Conservation (phyloP, 2,797 vertebrate species). For the Sebastes vulpes region DNA sequence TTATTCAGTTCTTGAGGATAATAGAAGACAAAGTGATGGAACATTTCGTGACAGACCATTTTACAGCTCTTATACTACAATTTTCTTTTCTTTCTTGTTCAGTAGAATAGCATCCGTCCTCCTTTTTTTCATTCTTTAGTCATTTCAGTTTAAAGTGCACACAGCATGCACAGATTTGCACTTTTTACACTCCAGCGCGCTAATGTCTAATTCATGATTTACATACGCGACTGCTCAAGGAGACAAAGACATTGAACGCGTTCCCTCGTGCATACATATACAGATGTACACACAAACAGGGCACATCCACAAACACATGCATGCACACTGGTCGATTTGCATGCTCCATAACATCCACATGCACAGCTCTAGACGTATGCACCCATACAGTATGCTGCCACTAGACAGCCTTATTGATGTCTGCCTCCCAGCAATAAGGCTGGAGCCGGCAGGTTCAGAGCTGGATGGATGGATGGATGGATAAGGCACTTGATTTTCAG, state of each 20-base stretch:
- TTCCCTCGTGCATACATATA: background rate
- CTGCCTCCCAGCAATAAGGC: background rate
- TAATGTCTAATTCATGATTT: conserved; percentile 59
- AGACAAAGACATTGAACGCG: conserved; percentile 43
- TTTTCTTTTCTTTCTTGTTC: background rate
- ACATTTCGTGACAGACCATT: background rate
- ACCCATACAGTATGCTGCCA: conserved; percentile 18
- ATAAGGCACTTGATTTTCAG: conserved; percentile 7
- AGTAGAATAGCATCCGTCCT: background rate
- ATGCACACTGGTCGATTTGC: conserved; percentile 42
- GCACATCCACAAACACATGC: background rate
- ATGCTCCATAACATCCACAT: conserved; percentile 39
- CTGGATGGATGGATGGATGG: background rate
- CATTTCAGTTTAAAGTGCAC: conserved; percentile 9
- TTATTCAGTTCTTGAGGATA: background rate
- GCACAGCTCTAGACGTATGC: conserved; percentile 30
- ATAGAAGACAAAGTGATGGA: background rate
- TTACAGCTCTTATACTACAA: background rate
- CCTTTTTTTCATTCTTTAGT: conserved; percentile 1
- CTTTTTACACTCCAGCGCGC: conserved; percentile 23
- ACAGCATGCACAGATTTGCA: conserved; percentile 1
- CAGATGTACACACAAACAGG: conserved; percentile 18
- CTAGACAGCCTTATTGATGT: conserved; percentile 43
- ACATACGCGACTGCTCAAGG: conserved; percentile 47
- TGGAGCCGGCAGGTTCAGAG: background rate